phyloP scores from a whole-genome alignment of 2,888 invertebrate species.

The Odiellus spinosus region DNA sequence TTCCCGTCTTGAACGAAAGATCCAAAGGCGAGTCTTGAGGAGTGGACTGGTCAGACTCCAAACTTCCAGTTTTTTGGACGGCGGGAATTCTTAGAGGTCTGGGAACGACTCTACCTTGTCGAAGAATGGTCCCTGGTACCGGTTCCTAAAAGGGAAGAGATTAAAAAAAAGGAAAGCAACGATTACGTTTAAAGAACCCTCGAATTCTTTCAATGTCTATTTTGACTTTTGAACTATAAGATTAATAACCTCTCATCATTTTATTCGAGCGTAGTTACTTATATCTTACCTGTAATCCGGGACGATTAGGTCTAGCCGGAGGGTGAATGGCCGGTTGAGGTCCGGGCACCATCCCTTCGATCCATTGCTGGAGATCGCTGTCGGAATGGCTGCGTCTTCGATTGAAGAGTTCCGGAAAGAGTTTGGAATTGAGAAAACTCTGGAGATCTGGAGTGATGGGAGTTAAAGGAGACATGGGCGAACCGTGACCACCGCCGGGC shows the following conservation, averaged over 20 bases:
- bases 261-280: no score
- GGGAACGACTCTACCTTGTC: constrained; percentile 24
- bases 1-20: constrained; percentile 47
- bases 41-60: constrained; percentile 38
- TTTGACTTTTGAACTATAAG: no score
- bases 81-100: constrained; percentile 27
- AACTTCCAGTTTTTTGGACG: constrained; percentile 32
- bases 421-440: constrained; percentile 17
- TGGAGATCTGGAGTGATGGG: constrained; percentile 13
- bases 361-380: constrained; percentile 44
- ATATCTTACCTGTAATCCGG: constrained; percentile 9
- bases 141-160: constrained; percentile 6
- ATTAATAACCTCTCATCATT: no score
- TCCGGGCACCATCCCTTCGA: constrained; percentile 23
- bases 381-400: constrained; percentile 47
- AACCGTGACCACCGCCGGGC: constrained; percentile 1
- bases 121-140: constrained; percentile 18
- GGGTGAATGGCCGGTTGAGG: constrained; percentile 26
- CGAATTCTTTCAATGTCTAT: no score
- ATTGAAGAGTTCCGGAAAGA: constrained; percentile 42
- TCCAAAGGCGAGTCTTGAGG: constrained; percentile 73
- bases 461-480: constrained; percentile 20
- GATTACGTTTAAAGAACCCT: background rate
- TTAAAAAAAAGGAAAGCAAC: background rate
- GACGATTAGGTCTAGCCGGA: constrained; percentile 26